phyloP scores from a whole-genome alignment of 2,113 vertebrate species.

The Stictonetta naevosa region DNA sequence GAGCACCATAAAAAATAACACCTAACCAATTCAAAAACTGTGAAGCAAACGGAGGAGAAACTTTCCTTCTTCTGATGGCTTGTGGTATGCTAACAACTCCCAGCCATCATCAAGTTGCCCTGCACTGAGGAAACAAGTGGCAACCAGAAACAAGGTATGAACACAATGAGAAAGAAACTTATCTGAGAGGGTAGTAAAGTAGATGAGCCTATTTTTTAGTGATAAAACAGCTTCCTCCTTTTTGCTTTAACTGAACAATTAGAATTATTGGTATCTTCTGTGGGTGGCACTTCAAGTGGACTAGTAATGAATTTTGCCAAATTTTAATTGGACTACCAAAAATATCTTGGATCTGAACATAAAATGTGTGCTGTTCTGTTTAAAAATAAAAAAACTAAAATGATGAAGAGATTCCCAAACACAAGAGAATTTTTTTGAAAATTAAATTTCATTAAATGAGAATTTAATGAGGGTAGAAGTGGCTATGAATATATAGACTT shows the following conservation, averaged over 20 bases:
- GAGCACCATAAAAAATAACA: neutral
- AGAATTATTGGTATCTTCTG: neutral
- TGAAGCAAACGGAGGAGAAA: neutral
- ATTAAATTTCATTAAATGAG: too few relatives aligned
- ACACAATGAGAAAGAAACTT: neutral
- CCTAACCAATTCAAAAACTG: neutral
- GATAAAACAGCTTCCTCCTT: neutral
- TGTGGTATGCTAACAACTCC: neutral
- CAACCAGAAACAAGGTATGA: neutral
- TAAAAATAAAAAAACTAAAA: neutral
- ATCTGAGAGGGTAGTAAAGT: neutral
- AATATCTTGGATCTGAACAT: neutral
- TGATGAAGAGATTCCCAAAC: neutral
- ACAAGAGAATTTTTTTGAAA: neutral
- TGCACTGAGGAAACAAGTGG: neutral
- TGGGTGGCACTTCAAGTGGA: neutral
- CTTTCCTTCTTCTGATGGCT: neutral
- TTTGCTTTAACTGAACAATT: neutral
- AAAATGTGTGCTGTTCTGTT: neutral
- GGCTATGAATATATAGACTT: neutral
- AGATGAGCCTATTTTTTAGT: neutral
- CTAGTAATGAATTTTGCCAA: neutral
- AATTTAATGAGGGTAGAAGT: neutral
- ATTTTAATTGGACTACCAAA: neutral
- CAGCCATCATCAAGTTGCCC: accelerated